phyloP scores from a whole-genome alignment of 2,888 invertebrate species.

The Achlya flavicornis region DNA sequence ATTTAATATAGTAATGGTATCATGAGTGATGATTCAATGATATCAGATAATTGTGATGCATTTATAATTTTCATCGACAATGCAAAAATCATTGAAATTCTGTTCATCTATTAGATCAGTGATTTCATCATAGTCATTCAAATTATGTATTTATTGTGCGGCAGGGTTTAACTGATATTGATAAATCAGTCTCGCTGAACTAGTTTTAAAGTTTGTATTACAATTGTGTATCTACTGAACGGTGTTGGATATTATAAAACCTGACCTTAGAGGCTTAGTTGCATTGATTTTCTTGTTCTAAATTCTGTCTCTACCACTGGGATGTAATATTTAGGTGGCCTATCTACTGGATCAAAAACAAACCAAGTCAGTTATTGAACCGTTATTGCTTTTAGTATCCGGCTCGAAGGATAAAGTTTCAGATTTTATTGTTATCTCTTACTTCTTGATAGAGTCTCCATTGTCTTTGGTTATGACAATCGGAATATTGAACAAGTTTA shows the following conservation, averaged over 20 bases:
- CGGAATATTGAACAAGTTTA: not conserved
- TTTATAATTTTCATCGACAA: too few species aligned
- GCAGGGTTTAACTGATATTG: not conserved
- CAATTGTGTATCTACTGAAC: not conserved
- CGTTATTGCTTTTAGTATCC: constrained; percentile 5
- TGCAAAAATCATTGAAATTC: too few species aligned
- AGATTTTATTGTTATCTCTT: not conserved
- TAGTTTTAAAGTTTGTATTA: not conserved
- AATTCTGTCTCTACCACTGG: not conserved
- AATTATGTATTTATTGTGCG: not conserved
- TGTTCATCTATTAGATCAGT: too few species aligned
- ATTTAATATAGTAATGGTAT: too few species aligned
- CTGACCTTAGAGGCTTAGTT: not conserved
- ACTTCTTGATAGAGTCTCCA: not conserved
- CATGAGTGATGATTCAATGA: too few species aligned
- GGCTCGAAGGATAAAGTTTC: not conserved
- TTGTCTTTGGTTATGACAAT: not conserved
- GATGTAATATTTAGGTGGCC: not conserved
- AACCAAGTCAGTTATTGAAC: constrained; percentile 6
- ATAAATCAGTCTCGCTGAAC: too few species aligned
- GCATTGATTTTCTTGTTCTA: not conserved
- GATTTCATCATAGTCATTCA: not conserved
- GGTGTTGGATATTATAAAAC: too few species aligned
- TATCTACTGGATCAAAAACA: constrained; percentile 3
- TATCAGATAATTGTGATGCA: too few species aligned